A percentile compares a stretch with the other conserved stretches of the same genome.
Conservation (phyloP, 2,888 invertebrate species). For the Pollenia amentaria region DNA sequence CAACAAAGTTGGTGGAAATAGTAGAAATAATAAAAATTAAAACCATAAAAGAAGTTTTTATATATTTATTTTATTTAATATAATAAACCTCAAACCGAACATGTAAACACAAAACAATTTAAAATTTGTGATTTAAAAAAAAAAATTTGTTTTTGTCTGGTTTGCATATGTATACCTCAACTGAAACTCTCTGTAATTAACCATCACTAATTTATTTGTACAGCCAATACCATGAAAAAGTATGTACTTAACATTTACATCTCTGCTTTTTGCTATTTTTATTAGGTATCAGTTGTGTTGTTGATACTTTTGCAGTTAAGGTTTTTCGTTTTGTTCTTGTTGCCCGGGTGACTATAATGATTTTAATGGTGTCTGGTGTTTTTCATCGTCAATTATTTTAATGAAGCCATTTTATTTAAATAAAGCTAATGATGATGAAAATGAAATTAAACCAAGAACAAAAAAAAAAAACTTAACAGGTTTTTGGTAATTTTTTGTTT, state of each 20-base stretch:
- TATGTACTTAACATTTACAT: neutral
- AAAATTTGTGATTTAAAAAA: too few relatives aligned
- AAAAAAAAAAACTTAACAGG: conserved; percentile 14
- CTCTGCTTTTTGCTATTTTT: conserved; percentile 21
- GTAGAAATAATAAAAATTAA: too few relatives aligned
- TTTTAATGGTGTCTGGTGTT: conserved; percentile 72
- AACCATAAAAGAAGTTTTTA: too few relatives aligned
- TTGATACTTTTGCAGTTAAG: neutral
- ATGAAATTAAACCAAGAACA: conserved; percentile 29
- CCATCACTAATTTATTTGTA: neutral
- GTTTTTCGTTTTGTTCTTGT: conserved; percentile 25
- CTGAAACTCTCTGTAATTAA: too few relatives aligned
- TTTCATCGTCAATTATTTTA: conserved; percentile 73
- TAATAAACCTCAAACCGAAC: too few relatives aligned
- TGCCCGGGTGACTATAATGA: conserved; percentile 70
- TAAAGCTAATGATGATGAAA: conserved; percentile 68
- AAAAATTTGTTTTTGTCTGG: too few relatives aligned
- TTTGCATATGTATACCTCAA: too few relatives aligned
- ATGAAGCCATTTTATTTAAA: conserved; percentile 72
- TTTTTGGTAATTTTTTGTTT: conserved; percentile 23
- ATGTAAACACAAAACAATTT: too few relatives aligned
- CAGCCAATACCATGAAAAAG: neutral
- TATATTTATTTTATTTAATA: too few relatives aligned
- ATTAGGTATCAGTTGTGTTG: neutral
- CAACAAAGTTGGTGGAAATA: too few relatives aligned